These are phyloP conservation scores for Luidia sarsii DNA, from an alignment of 53 echinoderm and acorn worm genomes.

Conservation along the genomic window DNA sequence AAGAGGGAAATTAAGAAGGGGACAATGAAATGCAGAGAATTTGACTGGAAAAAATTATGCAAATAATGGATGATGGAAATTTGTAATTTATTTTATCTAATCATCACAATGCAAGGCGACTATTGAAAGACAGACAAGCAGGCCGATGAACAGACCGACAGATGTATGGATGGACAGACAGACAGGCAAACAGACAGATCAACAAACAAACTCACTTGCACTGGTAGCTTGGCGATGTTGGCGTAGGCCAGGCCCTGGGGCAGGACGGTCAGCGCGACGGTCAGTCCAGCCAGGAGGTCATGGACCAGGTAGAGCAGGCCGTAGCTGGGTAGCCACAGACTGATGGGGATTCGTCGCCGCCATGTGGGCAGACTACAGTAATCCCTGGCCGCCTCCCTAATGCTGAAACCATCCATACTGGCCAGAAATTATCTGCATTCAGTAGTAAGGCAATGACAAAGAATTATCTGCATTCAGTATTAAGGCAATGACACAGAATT, in stretches of 20 bases:
- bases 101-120: too few relatives aligned
- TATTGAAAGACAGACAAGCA: too few relatives aligned
- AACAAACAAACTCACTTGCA: slow-evolving; percentile 74
- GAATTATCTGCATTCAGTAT: too few relatives aligned
- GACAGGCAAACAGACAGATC: too few relatives aligned
- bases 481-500: too few relatives aligned
- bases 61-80: neutral
- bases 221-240: slow-evolving; percentile 66
- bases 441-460: too few relatives aligned
- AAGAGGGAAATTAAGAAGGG: neutral
- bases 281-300: slow-evolving; percentile 79
- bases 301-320: slow-evolving; percentile 28
- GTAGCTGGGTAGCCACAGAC: slow-evolving; percentile 71
- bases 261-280: slow-evolving; percentile 81
- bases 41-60: too few relatives aligned
- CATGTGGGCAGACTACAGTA: slow-evolving; percentile 69
- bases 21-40: neutral
- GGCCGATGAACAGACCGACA: too few relatives aligned
- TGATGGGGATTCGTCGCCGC: slow-evolving; percentile 74
- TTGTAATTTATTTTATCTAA: too few relatives aligned
- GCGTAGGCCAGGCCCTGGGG: slow-evolving; percentile 89
- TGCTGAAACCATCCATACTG: neutral
- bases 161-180: too few relatives aligned
- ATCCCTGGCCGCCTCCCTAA: neutral
- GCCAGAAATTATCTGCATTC: too few relatives aligned